These are phyloP conservation scores for Hypotaenidia philippensis DNA, from an alignment of 2,797 vertebrate genomes.

Conservation along the genomic window DNA sequence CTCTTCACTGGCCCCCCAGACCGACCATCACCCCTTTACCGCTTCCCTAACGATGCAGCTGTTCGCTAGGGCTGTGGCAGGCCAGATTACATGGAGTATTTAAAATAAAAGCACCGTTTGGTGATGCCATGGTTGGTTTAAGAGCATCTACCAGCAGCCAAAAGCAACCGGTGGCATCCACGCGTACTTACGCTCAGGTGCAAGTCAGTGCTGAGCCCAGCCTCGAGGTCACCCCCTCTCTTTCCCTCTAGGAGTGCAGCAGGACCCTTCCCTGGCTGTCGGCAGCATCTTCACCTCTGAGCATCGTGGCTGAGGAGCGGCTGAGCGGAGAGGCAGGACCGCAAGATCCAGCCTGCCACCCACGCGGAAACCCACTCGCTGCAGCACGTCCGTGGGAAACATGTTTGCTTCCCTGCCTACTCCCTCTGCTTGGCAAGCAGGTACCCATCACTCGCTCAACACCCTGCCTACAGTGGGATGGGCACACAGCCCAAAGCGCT, in stretches of 20 bases:
- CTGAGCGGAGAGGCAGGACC: background rate
- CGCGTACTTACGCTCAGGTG: accelerated
- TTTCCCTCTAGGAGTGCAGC: background rate
- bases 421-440: background rate
- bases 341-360: background rate
- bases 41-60: background rate
- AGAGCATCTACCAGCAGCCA: background rate
- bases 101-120: background rate
- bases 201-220: background rate
- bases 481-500: background rate
- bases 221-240: accelerated
- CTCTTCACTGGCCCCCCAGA: background rate
- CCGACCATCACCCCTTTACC: background rate
- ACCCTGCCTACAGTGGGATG: background rate
- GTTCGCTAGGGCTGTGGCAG: background rate
- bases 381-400: background rate
- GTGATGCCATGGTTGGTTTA: accelerated
- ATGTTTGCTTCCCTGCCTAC: background rate
- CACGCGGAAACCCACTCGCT: background rate
- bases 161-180: background rate
- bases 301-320: accelerated
- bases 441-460: background rate
- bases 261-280: background rate
- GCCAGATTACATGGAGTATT: accelerated
- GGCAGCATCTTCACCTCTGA: background rate